These are phyloP conservation scores for Dermolepida albohirtum DNA, from an alignment of 2,888 invertebrate genomes.

Conservation along the genomic window DNA sequence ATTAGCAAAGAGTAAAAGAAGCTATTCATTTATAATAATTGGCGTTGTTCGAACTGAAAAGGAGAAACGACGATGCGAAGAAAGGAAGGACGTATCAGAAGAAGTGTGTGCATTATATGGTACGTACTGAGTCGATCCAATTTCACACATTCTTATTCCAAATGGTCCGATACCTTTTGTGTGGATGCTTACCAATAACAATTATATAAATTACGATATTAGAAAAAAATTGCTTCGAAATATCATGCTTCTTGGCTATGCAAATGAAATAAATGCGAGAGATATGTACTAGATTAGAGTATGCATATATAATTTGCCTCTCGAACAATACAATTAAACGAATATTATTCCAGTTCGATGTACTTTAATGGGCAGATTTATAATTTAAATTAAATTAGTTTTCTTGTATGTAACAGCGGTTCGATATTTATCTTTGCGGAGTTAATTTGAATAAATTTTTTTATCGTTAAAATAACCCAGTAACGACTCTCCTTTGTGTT, in stretches of 20 bases:
- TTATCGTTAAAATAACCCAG: conserved; percentile 35
- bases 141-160: conserved; percentile 45
- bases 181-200: conserved; percentile 36
- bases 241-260: conserved; percentile 56
- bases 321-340: conserved; percentile 55
- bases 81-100: neutral
- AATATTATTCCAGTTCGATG: conserved; percentile 56
- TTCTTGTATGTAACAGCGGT: conserved; percentile 40
- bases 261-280: conserved; percentile 55
- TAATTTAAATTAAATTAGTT: conserved; percentile 49
- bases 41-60: conserved; percentile 13
- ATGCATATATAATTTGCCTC: conserved; percentile 56
- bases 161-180: conserved; percentile 38
- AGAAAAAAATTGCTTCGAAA: conserved; percentile 40
- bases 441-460: conserved; percentile 46
- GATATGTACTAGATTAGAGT: conserved; percentile 53
- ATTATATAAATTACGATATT: conserved; percentile 42
- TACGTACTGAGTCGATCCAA: conserved; percentile 33
- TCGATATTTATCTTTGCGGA: conserved; percentile 45
- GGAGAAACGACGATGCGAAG: conserved; percentile 4
- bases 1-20: conserved; percentile 23
- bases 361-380: conserved; percentile 52
- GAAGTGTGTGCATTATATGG: conserved; percentile 1
- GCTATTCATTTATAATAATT: conserved; percentile 38
- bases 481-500: conserved; percentile 13